Evolutionary conservation across 2,113 vertebrate genomes (phyloP).

Genomic region (Trematocara marginatum): DNA sequence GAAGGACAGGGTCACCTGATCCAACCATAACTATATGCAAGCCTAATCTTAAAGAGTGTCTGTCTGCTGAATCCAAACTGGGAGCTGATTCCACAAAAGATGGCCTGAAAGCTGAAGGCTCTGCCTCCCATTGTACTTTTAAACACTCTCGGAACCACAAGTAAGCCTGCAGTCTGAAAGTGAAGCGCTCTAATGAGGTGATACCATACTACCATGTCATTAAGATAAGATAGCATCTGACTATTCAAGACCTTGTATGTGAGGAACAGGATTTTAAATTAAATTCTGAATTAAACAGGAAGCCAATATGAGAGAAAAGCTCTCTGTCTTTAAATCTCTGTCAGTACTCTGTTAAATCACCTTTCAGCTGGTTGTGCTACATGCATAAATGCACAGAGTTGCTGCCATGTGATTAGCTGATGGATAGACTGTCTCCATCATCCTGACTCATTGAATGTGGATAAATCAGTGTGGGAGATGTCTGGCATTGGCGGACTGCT

Average conservation of each 20-base stretch:
- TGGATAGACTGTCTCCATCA: not conserved
- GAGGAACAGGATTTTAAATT: not conserved
- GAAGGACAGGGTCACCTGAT: not conserved
- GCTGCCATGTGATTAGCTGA: not conserved
- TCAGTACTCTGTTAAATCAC: not conserved
- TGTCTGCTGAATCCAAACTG: not conserved
- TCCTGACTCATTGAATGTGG: slow-evolving; percentile 23
- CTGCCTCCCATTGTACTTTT: not conserved
- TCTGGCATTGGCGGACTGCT: not conserved
- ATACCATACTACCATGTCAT: not conserved
- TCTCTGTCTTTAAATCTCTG: not conserved
- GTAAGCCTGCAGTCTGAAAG: not conserved
- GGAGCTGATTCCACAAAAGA: not conserved
- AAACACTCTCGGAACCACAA: not conserved
- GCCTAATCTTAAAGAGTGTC: not conserved
- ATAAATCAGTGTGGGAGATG: slow-evolving; percentile 4
- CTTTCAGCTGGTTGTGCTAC: not conserved
- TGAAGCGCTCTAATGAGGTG: not conserved
- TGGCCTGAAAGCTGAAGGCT: not conserved
- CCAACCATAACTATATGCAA: not conserved
- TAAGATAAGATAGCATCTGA: not conserved
- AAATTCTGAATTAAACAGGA: not conserved
- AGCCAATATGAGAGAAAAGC: not conserved
- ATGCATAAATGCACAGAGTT: not conserved
- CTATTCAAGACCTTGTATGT: not conserved